Evolutionary conservation across 1,140 invertebrate species (phyloP), one percentile per base, ranked within the genome.

Genomic region (Scaptomyza hsui): DNA sequence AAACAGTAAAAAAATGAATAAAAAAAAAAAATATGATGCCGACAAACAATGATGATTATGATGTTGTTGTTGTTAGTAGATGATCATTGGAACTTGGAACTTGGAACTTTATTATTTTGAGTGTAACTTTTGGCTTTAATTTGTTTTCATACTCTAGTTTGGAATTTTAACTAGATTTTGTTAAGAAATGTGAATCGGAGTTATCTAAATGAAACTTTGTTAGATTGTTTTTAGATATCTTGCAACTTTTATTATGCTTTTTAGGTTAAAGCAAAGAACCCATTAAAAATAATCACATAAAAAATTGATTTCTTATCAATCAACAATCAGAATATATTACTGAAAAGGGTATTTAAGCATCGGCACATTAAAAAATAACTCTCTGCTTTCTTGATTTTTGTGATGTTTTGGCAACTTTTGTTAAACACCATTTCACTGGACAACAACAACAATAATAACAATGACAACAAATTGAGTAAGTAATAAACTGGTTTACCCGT

Each of bases 401-500:
- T 18, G 44, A 41, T 12, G 21, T 75, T 78, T 83, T 72, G 67
- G 68, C 55, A 68, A 78, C 35, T 68, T 74, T 75, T 74, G 56
- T 49, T 69, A 56, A 67, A 59, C 15, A 51, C 9, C 62, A 77
- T 81, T 78, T 85, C 77, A 76, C 67, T 74, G 64, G 21, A 35
- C 59, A 57, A 42, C 64, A 51, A 61, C 61, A 57, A 44, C 39
- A 26, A 26, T 4, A 26, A 26, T 4, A 26, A 26, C 24, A 26
- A 26, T 4, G 9, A 29, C 26, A 29, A 29, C 6, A 29, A 67
- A 35, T 24, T 16, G 47, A 64, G 35, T 41, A 60, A 78, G 39
- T 71, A 77, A 69, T 77, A 86, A 86, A 86, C 81, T 86, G 81
- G 81, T 86, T 88, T 88, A 16, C 18, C 73, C 67, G 56, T 71